These are phyloP conservation scores for Geococcyx californianus DNA, from an alignment of 2,113 vertebrate genomes.

Conservation along the genomic window DNA sequence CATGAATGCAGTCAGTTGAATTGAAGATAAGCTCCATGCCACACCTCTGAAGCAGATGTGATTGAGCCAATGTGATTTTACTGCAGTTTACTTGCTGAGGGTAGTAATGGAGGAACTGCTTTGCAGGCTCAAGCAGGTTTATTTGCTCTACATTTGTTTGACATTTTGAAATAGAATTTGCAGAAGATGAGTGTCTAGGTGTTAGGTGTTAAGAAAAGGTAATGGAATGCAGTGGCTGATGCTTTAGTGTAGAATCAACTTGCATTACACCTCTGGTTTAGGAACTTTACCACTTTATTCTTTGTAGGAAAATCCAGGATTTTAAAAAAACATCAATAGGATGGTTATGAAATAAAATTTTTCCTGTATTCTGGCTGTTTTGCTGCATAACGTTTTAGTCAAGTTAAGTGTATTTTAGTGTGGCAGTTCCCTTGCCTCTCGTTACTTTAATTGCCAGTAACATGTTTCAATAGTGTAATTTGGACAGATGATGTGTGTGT, in stretches of 20 bases:
- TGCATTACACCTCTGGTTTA: background rate
- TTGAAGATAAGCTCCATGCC: background rate
- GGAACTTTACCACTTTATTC: background rate
- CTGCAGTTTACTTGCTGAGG: background rate
- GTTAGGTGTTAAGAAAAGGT: background rate
- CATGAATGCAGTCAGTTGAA: background rate
- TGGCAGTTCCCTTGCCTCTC: background rate
- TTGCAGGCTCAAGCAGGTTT: background rate
- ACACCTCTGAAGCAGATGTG: background rate
- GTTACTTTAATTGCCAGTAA: background rate
- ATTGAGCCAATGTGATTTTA: background rate
- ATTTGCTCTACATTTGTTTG: background rate
- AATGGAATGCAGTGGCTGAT: background rate
- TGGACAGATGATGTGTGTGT: background rate
- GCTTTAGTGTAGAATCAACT: background rate
- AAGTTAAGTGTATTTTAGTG: background rate
- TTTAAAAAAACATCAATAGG: background rate
- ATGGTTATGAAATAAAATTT: background rate
- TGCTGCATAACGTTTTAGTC: background rate
- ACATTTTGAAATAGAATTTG: background rate
- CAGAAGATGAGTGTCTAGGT: background rate
- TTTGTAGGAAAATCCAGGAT: background rate
- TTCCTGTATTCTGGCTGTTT: background rate
- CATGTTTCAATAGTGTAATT: background rate
- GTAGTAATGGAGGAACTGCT: background rate